Percentiles rank a stretch among this genome's conserved stretches.
phyloP scores from a whole-genome alignment of 2,888 invertebrate species.

The Cordilura impudica region DNA sequence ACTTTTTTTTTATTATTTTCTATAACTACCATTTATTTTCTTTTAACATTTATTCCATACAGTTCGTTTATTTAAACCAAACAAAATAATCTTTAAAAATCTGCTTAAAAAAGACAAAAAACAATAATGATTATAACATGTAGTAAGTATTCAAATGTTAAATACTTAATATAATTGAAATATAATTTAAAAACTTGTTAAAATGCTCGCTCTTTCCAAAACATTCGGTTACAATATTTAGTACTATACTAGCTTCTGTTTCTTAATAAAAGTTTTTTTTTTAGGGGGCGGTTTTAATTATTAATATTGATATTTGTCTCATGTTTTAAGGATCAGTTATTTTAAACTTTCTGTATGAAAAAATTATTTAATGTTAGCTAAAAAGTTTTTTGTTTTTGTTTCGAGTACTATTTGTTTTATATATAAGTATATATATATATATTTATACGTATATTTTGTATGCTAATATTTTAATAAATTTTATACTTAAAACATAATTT shows the following conservation, averaged over 20 bases:
- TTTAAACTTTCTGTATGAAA: constrained; percentile 57
- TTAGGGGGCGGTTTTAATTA: no score
- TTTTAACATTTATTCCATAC: constrained; percentile 53
- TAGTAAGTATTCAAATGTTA: not conserved
- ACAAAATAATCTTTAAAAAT: constrained; percentile 8
- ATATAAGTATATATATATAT: no score
- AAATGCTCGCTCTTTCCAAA: not conserved
- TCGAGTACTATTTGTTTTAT: constrained; percentile 57
- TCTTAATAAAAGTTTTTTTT: constrained; percentile 1
- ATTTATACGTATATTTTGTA: constrained; percentile 33
- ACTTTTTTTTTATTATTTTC: constrained; percentile 56
- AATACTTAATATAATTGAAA: not conserved
- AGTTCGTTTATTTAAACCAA: constrained; percentile 5
- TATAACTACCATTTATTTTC: constrained; percentile 54
- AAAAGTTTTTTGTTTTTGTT: constrained; percentile 46
- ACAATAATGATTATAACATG: not conserved
- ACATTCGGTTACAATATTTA: not conserved
- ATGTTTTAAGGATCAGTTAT: constrained; percentile 21
- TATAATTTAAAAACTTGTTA: not conserved
- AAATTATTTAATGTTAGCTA: constrained; percentile 52
- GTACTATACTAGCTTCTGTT: not conserved
- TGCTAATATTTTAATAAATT: constrained; percentile 31
- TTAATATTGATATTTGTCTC: constrained; percentile 40
- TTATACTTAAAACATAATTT: constrained; percentile 53
- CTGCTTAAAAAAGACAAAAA: not conserved